Evolutionary conservation across 2,888 invertebrate species (phyloP), one percentile per base, ranked within the genome.

Genomic region (Lithophane ornitopus): DNA sequence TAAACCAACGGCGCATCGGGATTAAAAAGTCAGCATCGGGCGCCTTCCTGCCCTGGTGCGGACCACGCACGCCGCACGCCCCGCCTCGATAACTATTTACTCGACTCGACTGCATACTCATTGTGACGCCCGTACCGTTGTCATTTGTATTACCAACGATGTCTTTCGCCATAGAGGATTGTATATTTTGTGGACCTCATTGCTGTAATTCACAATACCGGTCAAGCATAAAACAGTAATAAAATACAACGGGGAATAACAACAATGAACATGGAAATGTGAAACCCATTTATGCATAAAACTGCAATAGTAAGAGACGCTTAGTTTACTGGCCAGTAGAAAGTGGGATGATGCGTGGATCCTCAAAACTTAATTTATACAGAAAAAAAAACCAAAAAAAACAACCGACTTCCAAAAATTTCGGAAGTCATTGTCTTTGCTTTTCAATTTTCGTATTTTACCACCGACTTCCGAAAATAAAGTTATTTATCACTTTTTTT

Each of bases 11-110:
- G 71, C 66, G 82, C 84, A 82, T 70, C 78, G 78, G 88, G 87
- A 89, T 92, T 90, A 90, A 91, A 82, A 91, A 85, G 86, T 85
- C 84, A 87, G 78, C 77, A 84, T 74, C 63, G 69, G 88, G 86
- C 89, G 89, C 87, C 90, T 90, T 91, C 89, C 88, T 88, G 87
- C 80, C 74, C 74, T 72, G 67, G 70, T 39, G 68, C 52, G 41
- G 46, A 59, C 73, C 73, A 63, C 73, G 70, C 74, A 65, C 70
- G 77, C 66, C 70, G 74, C 49, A 69, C 46, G 66, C 28, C 41
- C 12, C n/a, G 52, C 65, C 70, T 70, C 65, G 67, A 69, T 69
- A 58, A 81, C 75, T 75, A 72, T 80, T 74, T 80, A 79, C 77
- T 85, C 63, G 49, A 79, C 77, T 85, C 63, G 49, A 73, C 59